phyloP scores from a whole-genome alignment of 2,797 vertebrate genomes.

The Aulostomus chinensis region DNA sequence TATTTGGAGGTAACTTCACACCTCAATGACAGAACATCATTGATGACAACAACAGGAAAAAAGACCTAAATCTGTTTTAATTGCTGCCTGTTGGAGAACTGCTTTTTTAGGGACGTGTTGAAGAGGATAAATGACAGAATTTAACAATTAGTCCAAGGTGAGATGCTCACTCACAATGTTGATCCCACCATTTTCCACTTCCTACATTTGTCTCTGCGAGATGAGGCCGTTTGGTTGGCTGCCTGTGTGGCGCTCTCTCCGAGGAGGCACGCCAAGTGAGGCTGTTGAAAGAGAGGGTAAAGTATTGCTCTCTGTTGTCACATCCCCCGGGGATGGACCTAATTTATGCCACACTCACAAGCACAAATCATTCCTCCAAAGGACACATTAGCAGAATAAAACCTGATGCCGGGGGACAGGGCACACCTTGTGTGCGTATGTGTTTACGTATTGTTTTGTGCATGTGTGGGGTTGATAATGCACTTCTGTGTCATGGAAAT shows the following conservation, averaged over 20 bases:
- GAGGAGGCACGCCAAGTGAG: constrained; percentile 17
- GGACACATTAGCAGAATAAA: constrained; percentile 48
- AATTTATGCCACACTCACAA: constrained; percentile 35
- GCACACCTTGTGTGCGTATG: neutral
- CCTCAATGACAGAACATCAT: too few relatives aligned
- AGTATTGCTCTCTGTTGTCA: constrained; percentile 43
- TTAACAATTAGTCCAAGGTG: neutral
- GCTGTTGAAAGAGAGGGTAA: constrained; percentile 52
- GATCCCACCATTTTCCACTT: constrained; percentile 7
- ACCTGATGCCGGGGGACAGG: constrained; percentile 29
- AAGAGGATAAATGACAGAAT: neutral
- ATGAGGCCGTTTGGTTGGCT: constrained; percentile 6
- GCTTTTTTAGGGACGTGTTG: constrained; percentile 7
- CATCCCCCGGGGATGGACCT: constrained; percentile 22
- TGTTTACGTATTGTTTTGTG: constrained; percentile 9
- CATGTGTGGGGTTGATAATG: constrained; percentile 30
- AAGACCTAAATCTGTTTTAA: too few relatives aligned
- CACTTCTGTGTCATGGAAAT: constrained; percentile 48
- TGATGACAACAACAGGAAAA: too few relatives aligned
- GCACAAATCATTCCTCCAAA: constrained; percentile 45
- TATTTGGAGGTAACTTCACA: too few relatives aligned
- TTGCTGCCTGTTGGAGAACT: constrained; percentile 6
- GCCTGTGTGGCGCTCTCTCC: constrained; percentile 7
- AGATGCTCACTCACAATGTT: neutral
- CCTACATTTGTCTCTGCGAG: neutral